Evolutionary conservation across 2,113 vertebrate species (phyloP), one percentile per base, ranked within the genome.

Genomic region (Glaucomys volans): DNA sequence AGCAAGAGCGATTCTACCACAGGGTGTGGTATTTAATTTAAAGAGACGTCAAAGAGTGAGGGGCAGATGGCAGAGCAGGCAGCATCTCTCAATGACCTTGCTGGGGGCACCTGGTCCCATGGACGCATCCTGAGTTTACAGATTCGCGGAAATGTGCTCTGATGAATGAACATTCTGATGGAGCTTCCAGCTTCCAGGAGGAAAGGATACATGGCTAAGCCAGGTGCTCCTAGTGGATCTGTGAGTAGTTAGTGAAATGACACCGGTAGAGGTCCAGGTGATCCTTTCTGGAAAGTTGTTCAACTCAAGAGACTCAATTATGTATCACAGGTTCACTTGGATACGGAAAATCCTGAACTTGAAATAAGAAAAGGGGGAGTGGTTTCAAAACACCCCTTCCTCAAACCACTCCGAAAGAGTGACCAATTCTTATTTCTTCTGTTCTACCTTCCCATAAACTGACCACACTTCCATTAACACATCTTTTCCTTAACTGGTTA

Each of bases 1-100:
- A 96, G 94, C n/a, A 47, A 90, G 80, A 95, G 66, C 87, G 87
- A 81, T 96, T 96, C 95, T 96, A 90, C 96, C 96, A 95, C 87
- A 82, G 94, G 97, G 95, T 44, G 94, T 96, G 97, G 97, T 92
- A 95, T 95, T 97, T 97, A 91, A 97, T 97, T 97, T 98, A 96
- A 97, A 97, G 85, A 91, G 96, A 91, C 18, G 8, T 88, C 96
- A 88, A 94, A 89, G 95, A 77, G 96, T 1, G 84, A 89, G 71
- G 96, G 96, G 96, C 97, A 98, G 97, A 98, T 97, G 97, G 95
- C 44, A 35, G 59, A 59, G 87, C 95, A 94, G 94, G 93, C 83
- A 47, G 87, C 26, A 14, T 74, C 75, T 84, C 91, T 82, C 32
- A 0, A 0, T 76, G 96, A 97, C 96, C 94, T 97, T 96, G 93